These are phyloP conservation scores for Cheilosia scutellata DNA, from an alignment of 2,888 invertebrate species.

Conservation along the genomic window DNA sequence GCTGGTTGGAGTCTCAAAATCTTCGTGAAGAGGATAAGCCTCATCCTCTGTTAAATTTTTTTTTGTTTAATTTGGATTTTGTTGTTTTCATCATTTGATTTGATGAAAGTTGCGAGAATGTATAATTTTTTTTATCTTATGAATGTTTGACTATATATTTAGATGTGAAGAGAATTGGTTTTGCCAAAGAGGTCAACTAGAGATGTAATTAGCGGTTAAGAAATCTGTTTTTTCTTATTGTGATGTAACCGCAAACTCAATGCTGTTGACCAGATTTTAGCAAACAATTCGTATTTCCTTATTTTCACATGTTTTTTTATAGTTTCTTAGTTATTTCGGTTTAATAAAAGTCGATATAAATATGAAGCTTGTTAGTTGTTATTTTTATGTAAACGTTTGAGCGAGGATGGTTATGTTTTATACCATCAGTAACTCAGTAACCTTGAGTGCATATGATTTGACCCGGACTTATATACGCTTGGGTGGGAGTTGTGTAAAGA, in stretches of 20 bases:
- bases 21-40: slow-evolving; percentile 50
- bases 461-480: no score
- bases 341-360: slow-evolving; percentile 20
- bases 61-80: slow-evolving; percentile 21
- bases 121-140: slow-evolving; percentile 54
- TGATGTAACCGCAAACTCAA: slow-evolving; percentile 17
- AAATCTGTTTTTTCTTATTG: slow-evolving; percentile 45
- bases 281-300: slow-evolving; percentile 51
- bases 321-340: slow-evolving; percentile 33
- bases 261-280: not conserved
- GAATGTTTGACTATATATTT: slow-evolving; percentile 51
- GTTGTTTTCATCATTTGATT: slow-evolving; percentile 30
- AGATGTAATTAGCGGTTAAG: not conserved
- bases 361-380: not conserved
- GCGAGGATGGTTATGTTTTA: no score
- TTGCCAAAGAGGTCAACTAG: not conserved
- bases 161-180: slow-evolving; percentile 52
- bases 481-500: no score
- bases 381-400: not conserved
- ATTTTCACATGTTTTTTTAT: slow-evolving; percentile 33
- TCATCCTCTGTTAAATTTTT: slow-evolving; percentile 10
- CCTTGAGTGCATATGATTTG: no score
- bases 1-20: slow-evolving; percentile 96
- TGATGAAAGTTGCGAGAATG: slow-evolving; percentile 53
- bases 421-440: no score